Percentiles rank a stretch among this genome's conserved stretches.
These are phyloP conservation scores for Petrolisthes manimaculis DNA, from an alignment of 2,888 invertebrate genomes.

Conservation along the genomic window DNA sequence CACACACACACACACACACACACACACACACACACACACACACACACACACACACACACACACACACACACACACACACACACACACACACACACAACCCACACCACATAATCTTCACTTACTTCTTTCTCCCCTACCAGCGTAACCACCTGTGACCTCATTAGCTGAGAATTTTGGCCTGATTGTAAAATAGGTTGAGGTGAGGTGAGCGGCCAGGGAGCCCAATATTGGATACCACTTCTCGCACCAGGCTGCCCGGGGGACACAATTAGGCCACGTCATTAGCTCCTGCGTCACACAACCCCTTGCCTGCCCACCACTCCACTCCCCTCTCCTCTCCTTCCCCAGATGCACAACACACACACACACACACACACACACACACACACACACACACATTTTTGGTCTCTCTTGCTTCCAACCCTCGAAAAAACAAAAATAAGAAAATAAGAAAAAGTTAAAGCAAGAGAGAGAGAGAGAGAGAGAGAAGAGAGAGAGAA, in stretches of 20 bases:
- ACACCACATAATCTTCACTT: neutral
- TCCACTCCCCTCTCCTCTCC: too few relatives aligned
- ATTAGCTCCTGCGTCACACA: neutral
- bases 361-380: too few relatives aligned
- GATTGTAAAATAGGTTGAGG: constrained; percentile 30
- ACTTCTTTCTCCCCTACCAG: neutral
- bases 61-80: constrained; percentile 1
- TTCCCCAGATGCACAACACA: too few relatives aligned
- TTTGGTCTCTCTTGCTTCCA: too few relatives aligned
- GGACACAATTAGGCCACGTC: constrained; percentile 23
- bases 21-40: neutral
- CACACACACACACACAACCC: neutral
- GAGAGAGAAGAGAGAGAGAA: neutral
- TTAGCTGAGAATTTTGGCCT: constrained; percentile 24
- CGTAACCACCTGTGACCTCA: constrained; percentile 27
- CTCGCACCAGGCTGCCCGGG: neutral
- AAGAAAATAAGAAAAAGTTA: too few relatives aligned
- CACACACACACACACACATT: too few relatives aligned
- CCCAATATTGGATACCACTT: constrained; percentile 35
- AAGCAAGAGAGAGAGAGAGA: neutral
- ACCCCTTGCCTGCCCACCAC: too few relatives aligned
- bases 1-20: constrained; percentile 1
- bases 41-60: constrained; percentile 1
- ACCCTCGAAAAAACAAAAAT: too few relatives aligned
- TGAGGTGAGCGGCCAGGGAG: neutral